Percentiles rank a stretch among this genome's conserved stretches.
phyloP scores from a whole-genome alignment of 2,113 vertebrate genomes.

The Pycnonotus jocosus region DNA sequence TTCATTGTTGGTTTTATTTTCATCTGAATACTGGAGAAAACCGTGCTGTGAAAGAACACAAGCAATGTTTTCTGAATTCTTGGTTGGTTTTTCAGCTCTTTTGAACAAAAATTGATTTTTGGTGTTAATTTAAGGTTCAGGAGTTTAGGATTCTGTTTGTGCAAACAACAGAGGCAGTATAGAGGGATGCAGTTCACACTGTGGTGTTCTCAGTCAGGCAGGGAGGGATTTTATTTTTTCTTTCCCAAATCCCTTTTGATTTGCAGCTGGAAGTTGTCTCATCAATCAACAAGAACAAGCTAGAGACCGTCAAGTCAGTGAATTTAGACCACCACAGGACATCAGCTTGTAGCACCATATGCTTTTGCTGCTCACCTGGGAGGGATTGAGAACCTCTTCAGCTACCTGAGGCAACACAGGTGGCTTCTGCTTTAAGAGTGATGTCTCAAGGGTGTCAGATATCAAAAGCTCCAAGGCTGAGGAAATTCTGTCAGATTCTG shows the following conservation, averaged over 20 bases:
- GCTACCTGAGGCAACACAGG: neutral
- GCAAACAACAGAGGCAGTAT: neutral
- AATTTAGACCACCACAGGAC: neutral
- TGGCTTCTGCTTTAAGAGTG: neutral
- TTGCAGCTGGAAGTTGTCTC: neutral
- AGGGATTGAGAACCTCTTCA: neutral
- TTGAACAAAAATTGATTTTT: neutral
- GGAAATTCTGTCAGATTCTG: neutral
- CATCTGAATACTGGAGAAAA: neutral
- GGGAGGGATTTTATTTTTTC: neutral
- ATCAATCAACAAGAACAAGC: neutral
- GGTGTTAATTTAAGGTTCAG: neutral
- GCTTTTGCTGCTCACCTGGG: neutral
- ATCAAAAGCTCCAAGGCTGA: neutral
- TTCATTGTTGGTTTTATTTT: neutral
- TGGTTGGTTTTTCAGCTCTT: neutral
- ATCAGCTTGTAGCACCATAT: neutral
- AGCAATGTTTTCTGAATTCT: neutral
- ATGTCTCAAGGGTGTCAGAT: neutral
- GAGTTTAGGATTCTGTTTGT: neutral
- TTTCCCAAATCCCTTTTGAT: neutral
- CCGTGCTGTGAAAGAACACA: neutral
- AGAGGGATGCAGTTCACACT: neutral
- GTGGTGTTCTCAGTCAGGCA: neutral
- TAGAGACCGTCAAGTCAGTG: neutral